Evolutionary conservation across 2,797 vertebrate species (phyloP).

Genomic region (Tiaroga cobitis): DNA sequence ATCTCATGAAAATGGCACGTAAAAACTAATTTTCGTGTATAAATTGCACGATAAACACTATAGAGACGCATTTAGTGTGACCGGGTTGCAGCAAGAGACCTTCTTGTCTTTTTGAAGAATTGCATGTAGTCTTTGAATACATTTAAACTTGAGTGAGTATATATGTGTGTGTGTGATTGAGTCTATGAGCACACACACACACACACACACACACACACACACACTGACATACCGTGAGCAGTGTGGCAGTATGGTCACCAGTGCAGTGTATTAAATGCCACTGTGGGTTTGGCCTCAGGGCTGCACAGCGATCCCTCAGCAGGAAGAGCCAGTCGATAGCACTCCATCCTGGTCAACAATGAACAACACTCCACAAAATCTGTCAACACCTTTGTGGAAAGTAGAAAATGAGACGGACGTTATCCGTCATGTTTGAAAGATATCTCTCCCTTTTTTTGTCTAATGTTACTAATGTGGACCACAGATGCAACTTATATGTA

Average conservation of each 20-base stretch:
- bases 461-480: background rate
- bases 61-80: too few relatives aligned
- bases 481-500: background rate
- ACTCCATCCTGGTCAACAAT: conserved; percentile 80
- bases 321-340: conserved; percentile 79
- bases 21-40: too few relatives aligned
- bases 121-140: conserved; percentile 56
- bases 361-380: conserved; percentile 80
- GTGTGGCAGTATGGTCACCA: conserved; percentile 74
- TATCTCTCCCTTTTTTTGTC: background rate
- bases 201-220: conserved; percentile 37
- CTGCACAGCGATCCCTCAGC: conserved; percentile 75
- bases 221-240: conserved; percentile 51
- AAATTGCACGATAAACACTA: too few relatives aligned
- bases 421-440: conserved; percentile 12
- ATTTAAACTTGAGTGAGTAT: conserved; percentile 31
- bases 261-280: conserved; percentile 85
- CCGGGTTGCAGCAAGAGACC: background rate
- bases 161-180: conserved; percentile 65
- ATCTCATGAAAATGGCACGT: too few relatives aligned
- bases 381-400: conserved; percentile 58
- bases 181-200: conserved; percentile 50
- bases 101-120: conserved; percentile 35
- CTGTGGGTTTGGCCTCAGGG: conserved; percentile 80
- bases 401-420: conserved; percentile 7